Conservation (phyloP, 1,140 invertebrate species). For the Drosophila ananassae region DNA sequence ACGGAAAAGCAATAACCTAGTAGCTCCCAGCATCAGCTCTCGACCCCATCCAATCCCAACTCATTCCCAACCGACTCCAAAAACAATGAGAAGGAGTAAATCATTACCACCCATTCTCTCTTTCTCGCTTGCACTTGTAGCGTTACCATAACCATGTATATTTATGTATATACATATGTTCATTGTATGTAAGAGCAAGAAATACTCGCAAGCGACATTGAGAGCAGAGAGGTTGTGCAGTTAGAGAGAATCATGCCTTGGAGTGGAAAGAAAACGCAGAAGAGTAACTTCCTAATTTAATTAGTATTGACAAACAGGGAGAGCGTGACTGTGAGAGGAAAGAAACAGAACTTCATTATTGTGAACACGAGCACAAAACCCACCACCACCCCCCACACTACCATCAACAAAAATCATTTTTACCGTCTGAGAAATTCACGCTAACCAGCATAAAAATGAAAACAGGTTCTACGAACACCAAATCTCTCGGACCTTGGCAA, state of each 20-base stretch:
- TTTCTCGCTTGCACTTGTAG: constrained; percentile 57
- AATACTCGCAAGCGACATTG: constrained; percentile 1
- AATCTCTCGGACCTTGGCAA: neutral
- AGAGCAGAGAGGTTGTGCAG: constrained; percentile 2
- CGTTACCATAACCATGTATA: constrained; percentile 3
- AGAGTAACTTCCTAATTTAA: constrained; percentile 46
- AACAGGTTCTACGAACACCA: constrained; percentile 22
- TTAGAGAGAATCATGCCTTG: neutral
- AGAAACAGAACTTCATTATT: constrained; percentile 9
- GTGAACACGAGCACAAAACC: neutral
- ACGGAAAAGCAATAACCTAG: constrained; percentile 31
- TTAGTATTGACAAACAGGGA: constrained; percentile 31
- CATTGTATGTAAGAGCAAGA: constrained; percentile 14
- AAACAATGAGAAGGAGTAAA: constrained; percentile 68
- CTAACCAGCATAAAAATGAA: constrained; percentile 9
- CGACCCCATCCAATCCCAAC: constrained; percentile 24
- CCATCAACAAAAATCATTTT: constrained; percentile 13
- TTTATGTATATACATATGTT: neutral
- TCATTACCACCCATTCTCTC: constrained; percentile 64
- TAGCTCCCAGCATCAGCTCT: constrained; percentile 25
- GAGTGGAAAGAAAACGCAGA: constrained; percentile 4
- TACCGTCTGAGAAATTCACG: constrained; percentile 25
- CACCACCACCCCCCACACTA: neutral
- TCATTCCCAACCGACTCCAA: constrained; percentile 37
- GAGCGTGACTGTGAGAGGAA: neutral